Percentiles rank a stretch among this genome's conserved stretches.
Evolutionary conservation across 2,113 vertebrate genomes (phyloP).

Genomic region (Larimichthys crocea): DNA sequence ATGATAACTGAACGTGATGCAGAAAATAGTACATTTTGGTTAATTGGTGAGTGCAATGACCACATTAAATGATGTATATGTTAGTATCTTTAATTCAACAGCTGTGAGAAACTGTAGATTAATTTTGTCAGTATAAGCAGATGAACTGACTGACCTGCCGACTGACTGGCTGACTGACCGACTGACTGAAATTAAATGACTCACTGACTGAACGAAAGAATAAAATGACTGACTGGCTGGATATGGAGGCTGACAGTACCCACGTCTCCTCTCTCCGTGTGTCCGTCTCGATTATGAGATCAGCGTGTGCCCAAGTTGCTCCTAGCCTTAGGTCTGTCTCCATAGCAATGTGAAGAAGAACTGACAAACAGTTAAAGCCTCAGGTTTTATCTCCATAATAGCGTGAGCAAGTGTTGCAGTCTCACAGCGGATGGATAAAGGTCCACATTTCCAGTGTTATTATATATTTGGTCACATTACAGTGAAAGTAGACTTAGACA

Average conservation of each 20-base stretch:
- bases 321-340: slow-evolving; percentile 36
- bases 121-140: slow-evolving; percentile 12
- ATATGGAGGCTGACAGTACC: slow-evolving; percentile 69
- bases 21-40: not conserved
- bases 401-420: slow-evolving; percentile 3
- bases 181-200: slow-evolving; percentile 44
- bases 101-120: not conserved
- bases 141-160: slow-evolving; percentile 32
- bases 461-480: not conserved
- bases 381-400: slow-evolving; percentile 38
- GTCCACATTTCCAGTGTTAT: not conserved
- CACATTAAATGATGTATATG: not conserved
- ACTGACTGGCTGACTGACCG: slow-evolving; percentile 20
- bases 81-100: not conserved
- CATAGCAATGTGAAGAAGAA: slow-evolving; percentile 30
- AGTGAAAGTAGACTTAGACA: not conserved
- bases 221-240: slow-evolving; percentile 68
- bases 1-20: not conserved
- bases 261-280: slow-evolving; percentile 49
- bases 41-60: not conserved
- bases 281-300: slow-evolving; percentile 65
- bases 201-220: slow-evolving; percentile 50
- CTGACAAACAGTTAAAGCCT: slow-evolving; percentile 57
- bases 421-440: not conserved
- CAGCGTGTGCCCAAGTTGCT: slow-evolving; percentile 42